Base-by-base conservation (phyloP, 2,888 invertebrate genomes). In the Thera britannica region DNA sequence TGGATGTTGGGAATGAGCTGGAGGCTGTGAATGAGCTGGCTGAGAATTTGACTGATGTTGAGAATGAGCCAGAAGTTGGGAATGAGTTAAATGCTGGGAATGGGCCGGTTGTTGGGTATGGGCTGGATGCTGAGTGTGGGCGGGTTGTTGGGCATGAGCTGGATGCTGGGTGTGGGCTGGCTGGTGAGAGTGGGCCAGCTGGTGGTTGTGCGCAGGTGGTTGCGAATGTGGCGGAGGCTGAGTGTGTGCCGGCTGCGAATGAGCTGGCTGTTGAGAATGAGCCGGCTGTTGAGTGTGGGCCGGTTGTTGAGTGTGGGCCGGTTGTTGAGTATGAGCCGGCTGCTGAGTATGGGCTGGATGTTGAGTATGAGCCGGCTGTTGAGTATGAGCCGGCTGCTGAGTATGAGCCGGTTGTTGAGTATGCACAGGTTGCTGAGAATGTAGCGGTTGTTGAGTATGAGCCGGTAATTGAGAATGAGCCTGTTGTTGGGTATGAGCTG, bases 91-190 rank as follows among this genome's bases (percentile, higher is more conserved):
- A 0, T 51, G 58, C 54, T 67, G 67, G 4, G 58, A 12, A 11
- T 67, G 68, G 5, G 65, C 49, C 6, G 11, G 35, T 2, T 57
- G 58, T 44, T 68, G 68, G 8, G 46, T 5, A 12, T 64, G 64
- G 12, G 60, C 52, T 9, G 59, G 46, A 11, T 56, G 58, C 41
- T 67, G 68, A 2, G 57, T 38, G 23, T 67, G 67, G 0, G 67
- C 35, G 2, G 35, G 60, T 3, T 34, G 41, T 12, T 65, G 67
- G 2, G 51, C 23, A 51, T 60, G 64, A 0, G 58, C 58, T 9
- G 68, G 61, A 8, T 44, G 62, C 12, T 63, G 69, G 5, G 55
- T 46, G 35, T 69, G 69, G 0, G 69, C 65, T 7, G 62, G 59
- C 44, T 68, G 68, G 11, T 56, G 55, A 2, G 60, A 23, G 59